phyloP scores from a whole-genome alignment of 1,140 invertebrate species.

The Gonatopus flavifemur region DNA sequence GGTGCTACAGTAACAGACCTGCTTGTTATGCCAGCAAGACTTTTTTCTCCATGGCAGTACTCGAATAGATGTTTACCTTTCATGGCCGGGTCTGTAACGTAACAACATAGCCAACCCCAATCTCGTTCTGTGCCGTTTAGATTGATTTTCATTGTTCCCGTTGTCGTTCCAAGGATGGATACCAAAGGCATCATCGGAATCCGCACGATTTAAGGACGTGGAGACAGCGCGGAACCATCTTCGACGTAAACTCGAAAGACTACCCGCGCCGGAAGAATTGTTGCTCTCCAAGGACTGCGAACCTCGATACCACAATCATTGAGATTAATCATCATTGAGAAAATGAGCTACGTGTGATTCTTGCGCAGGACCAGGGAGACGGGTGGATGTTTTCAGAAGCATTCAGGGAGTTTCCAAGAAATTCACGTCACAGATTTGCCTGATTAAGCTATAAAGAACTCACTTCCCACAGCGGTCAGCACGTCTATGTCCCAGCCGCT shows the following conservation, averaged over 20 bases:
- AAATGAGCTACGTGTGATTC: slow-evolving; percentile 3
- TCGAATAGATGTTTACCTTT: no score
- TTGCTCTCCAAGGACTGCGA: slow-evolving; percentile 47
- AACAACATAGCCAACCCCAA: slow-evolving; percentile 62
- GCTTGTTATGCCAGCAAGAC: no score
- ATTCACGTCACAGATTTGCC: background rate
- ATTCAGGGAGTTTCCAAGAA: background rate
- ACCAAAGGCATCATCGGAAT: slow-evolving; percentile 47
- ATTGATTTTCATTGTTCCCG: slow-evolving; percentile 21
- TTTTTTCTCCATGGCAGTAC: no score
- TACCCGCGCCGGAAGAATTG: slow-evolving; percentile 44
- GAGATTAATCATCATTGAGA: background rate
- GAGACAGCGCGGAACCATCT: slow-evolving; percentile 60
- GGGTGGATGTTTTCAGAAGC: no score
- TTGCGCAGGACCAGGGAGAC: no score
- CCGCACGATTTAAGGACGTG: slow-evolving; percentile 56
- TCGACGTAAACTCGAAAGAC: slow-evolving; percentile 60
- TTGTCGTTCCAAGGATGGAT: slow-evolving; percentile 42
- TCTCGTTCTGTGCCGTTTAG: slow-evolving; percentile 51
- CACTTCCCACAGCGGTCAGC: slow-evolving; percentile 35
- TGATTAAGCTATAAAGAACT: slow-evolving; percentile 22
- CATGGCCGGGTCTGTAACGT: slow-evolving; percentile 41
- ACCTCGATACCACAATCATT: slow-evolving; percentile 31
- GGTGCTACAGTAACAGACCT: no score
- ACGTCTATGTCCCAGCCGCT: slow-evolving; percentile 50